Base-by-base conservation (phyloP, 2,113 vertebrate genomes). In the Brachypteracias leptosomus region DNA sequence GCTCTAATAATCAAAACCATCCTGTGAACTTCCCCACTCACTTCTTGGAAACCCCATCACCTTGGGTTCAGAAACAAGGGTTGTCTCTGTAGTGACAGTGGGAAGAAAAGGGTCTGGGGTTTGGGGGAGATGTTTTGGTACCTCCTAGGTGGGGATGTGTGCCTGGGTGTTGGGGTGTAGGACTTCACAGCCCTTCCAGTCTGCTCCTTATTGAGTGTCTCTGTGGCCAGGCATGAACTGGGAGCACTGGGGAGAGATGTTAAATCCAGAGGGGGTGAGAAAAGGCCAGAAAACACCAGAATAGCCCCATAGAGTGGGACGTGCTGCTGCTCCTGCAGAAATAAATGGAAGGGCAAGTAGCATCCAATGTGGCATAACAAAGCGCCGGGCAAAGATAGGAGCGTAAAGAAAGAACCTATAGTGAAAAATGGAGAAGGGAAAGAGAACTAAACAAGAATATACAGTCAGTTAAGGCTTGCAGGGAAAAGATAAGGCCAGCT, bases 381-480 rank as follows among this genome's bases (percentile, higher is more conserved):
- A 97, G 92, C 49, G 1, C 83, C 0, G 1, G 65, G 1, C 4
- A 68, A 94, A 95, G 96, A 97, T 95, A 96, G 72, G 88, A 92
- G 7, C 0, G 26, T 84, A 87, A 96, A 96, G 96, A 97, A 97
- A 95, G 96, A 87, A 94, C 93, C 93, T 95, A 92, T 93, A 96
- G 95, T 92, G 93, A 84, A 81, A 96, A 94, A 58, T 88, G 96
- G 93, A 92, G 94, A 96, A 96, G 91, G 88, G 83, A 38, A 92
- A 95, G 90, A 92, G 92, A 93, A 93, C 96, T 93, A 96, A 96
- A 97, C 93, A 97, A 95, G 96, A 96, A 96, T 95, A 95, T 89
- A 96, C 93, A 96, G 92, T 89, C 95, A 94, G 96, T 97, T 96
- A 97, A 95, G 96, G 90, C 93, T 97, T 97, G 95, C 96, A 96